phyloP scores from a whole-genome alignment of 2,888 invertebrate genomes.

The Drosophila borealis region DNA sequence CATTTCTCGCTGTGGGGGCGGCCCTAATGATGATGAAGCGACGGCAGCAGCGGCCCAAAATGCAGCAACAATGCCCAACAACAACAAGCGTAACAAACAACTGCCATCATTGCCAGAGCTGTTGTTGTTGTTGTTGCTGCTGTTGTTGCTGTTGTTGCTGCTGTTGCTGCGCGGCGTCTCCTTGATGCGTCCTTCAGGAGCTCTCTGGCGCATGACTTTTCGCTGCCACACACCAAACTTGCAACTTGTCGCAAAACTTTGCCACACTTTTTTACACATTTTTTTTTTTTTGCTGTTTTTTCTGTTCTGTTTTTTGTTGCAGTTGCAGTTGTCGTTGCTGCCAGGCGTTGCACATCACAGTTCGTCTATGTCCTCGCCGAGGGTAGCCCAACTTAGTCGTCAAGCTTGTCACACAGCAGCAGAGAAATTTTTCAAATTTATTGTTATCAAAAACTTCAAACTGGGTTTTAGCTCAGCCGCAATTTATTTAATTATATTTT shows the following conservation, averaged over 20 bases:
- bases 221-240: conserved; percentile 70
- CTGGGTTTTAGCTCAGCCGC: too few species aligned
- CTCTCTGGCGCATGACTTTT: conserved; percentile 80
- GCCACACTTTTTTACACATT: conserved; percentile 47
- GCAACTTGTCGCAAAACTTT: conserved; percentile 65
- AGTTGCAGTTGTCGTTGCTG: conserved; percentile 25
- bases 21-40: conserved; percentile 76
- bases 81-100: conserved; percentile 53
- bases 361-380: conserved; percentile 26
- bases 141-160: conserved; percentile 8
- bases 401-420: neutral
- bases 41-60: conserved; percentile 43
- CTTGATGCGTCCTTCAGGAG: conserved; percentile 84
- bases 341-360: conserved; percentile 39
- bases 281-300: conserved; percentile 12
- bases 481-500: too few species aligned
- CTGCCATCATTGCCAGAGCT: conserved; percentile 56
- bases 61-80: conserved; percentile 17
- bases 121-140: conserved; percentile 4
- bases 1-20: conserved; percentile 50
- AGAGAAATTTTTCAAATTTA: neutral
- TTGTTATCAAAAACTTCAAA: too few species aligned
- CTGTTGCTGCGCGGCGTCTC: conserved; percentile 63
- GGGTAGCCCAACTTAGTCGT: conserved; percentile 20
- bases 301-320: neutral